Conservation (phyloP, 2,113 vertebrate species). For the Panthera tigris region DNA sequence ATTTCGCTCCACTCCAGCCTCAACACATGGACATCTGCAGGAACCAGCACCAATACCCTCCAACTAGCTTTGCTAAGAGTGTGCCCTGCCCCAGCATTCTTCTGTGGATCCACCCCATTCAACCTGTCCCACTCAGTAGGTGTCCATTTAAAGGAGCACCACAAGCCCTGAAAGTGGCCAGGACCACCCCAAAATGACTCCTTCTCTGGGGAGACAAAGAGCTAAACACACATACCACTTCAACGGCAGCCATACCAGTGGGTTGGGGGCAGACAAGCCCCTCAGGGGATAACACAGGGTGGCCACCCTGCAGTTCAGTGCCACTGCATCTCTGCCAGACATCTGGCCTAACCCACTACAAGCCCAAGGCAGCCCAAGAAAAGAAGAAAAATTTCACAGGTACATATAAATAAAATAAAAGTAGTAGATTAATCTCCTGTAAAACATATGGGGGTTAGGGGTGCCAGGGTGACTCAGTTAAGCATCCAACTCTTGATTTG, state of each 20-base stretch:
- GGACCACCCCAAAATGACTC: neutral
- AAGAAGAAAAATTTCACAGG: neutral
- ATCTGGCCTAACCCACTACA: neutral
- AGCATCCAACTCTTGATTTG: no score
- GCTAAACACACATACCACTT: neutral
- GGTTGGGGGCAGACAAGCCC: neutral
- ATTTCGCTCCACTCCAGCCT: neutral
- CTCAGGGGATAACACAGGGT: neutral
- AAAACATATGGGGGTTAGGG: neutral
- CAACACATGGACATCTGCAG: neutral
- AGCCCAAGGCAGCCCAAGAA: neutral
- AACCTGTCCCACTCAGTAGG: neutral
- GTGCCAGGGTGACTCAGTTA: no score
- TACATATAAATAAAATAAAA: neutral
- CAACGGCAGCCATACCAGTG: neutral
- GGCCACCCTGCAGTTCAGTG: neutral
- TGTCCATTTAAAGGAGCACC: neutral
- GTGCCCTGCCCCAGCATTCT: neutral
- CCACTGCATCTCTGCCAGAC: neutral
- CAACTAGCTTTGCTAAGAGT: neutral
- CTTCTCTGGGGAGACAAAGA: neutral
- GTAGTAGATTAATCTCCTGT: neutral
- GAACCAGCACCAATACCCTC: neutral
- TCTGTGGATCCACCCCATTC: neutral
- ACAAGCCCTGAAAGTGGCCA: neutral